These are phyloP conservation scores for Catagonus wagneri DNA, from an alignment of 2,113 vertebrate species.

Conservation along the genomic window DNA sequence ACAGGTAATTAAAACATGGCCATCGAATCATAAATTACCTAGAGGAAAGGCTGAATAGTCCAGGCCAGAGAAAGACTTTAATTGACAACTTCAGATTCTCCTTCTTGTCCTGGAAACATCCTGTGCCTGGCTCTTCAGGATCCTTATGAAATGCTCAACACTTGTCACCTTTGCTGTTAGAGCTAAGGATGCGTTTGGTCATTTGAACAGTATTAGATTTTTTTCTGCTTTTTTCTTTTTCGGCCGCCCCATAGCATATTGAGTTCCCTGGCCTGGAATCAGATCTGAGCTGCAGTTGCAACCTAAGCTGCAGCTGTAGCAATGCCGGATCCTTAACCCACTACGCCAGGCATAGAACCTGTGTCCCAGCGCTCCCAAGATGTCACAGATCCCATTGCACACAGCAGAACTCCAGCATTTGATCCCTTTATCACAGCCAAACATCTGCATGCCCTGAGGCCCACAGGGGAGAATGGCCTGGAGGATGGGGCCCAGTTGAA, in stretches of 20 bases:
- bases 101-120: neutral
- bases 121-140: neutral
- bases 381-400: too few species aligned
- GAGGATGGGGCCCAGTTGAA: neutral
- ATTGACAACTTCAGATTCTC: neutral
- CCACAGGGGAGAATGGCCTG: neutral
- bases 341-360: too few species aligned
- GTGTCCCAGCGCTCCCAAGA: too few species aligned
- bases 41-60: neutral
- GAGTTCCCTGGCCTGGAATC: too few species aligned
- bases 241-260: too few species aligned
- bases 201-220: neutral
- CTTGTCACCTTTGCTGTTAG: neutral
- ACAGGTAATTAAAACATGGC: slow-evolving; percentile 22
- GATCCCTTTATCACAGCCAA: neutral
- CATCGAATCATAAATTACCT: neutral
- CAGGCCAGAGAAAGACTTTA: neutral
- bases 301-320: too few species aligned
- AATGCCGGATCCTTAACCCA: too few species aligned
- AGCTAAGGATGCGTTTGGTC: neutral
- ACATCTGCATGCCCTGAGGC: neutral
- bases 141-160: neutral
- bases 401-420: too few species aligned
- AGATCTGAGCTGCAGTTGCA: too few species aligned
- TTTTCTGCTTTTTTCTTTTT: too few species aligned